These are phyloP conservation scores for Pseudachorutes palmiensis DNA, from an alignment of 1,140 invertebrate genomes.

Conservation along the genomic window DNA sequence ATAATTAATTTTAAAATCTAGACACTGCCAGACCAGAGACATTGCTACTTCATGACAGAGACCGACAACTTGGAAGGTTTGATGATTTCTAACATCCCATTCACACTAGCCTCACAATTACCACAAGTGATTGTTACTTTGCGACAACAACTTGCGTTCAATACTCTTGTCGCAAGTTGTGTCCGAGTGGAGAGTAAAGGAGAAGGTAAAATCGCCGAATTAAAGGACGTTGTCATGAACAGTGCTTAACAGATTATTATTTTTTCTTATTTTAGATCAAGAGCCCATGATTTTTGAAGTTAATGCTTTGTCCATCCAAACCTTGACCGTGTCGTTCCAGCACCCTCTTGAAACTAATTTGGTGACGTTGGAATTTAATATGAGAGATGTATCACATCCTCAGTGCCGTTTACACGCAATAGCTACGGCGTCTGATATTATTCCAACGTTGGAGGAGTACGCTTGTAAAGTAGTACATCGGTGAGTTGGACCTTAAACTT, in stretches of 20 bases:
- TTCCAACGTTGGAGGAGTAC: slow-evolving; percentile 62
- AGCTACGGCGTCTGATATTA: slow-evolving; percentile 46
- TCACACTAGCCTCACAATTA: slow-evolving; percentile 89
- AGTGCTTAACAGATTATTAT: background rate
- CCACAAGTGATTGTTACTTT: slow-evolving; percentile 73
- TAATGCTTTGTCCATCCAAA: slow-evolving; percentile 75
- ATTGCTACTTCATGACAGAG: slow-evolving; percentile 87
- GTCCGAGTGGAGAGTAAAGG: slow-evolving; percentile 63
- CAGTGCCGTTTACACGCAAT: slow-evolving; percentile 58
- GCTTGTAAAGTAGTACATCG: slow-evolving; percentile 76
- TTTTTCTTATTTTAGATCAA: slow-evolving; percentile 21
- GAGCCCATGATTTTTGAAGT: slow-evolving; percentile 82
- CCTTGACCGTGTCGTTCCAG: slow-evolving; percentile 81
- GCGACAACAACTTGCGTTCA: slow-evolving; percentile 84
- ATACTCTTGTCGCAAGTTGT: slow-evolving; percentile 76
- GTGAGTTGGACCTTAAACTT: too few relatives aligned
- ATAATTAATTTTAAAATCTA: slow-evolving; percentile 6
- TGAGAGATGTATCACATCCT: slow-evolving; percentile 66
- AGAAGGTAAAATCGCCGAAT: slow-evolving; percentile 39
- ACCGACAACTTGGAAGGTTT: slow-evolving; percentile 68
- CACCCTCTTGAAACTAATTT: slow-evolving; percentile 86
- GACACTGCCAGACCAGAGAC: slow-evolving; percentile 81
- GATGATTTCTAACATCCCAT: slow-evolving; percentile 72
- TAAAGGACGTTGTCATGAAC: background rate
- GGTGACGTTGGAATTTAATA: slow-evolving; percentile 81